Conservation (phyloP, 2,888 invertebrate genomes). For the Selenia dentaria region DNA sequence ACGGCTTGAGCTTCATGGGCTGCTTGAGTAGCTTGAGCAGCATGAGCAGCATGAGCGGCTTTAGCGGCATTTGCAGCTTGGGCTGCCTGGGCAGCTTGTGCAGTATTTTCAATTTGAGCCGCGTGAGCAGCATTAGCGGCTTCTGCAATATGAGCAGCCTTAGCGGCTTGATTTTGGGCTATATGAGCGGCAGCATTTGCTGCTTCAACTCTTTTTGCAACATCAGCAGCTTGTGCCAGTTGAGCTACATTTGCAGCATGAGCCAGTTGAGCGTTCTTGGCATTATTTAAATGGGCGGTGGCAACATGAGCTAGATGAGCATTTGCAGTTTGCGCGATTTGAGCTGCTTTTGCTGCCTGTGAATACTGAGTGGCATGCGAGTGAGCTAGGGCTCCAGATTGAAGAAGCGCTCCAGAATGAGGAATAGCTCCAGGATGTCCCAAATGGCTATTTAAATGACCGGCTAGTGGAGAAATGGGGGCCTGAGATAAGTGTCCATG, state of each 20-base stretch:
- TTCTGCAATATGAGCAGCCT: conserved; percentile 27
- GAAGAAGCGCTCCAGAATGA: conserved; percentile 9
- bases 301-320: conserved; percentile 32
- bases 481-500: conserved; percentile 23
- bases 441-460: conserved; percentile 2
- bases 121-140: conserved; percentile 31
- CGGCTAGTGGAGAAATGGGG: background rate
- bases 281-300: conserved; percentile 16
- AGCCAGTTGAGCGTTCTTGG: conserved; percentile 23
- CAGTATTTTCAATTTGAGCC: conserved; percentile 14
- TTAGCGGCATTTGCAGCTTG: conserved; percentile 27
- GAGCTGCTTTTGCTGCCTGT: conserved; percentile 26
- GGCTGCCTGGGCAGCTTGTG: conserved; percentile 34
- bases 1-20: conserved; percentile 24
- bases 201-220: conserved; percentile 14
- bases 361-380: conserved; percentile 29
- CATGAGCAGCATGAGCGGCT: conserved; percentile 28
- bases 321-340: conserved; percentile 30
- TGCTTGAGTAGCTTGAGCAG: conserved; percentile 21
- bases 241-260: conserved; percentile 24
- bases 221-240: conserved; percentile 20
- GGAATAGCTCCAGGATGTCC: conserved; percentile 4
- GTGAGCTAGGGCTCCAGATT: conserved; percentile 14
- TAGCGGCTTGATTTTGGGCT: conserved; percentile 23
- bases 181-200: conserved; percentile 19